Conservation (phyloP, 2,113 vertebrate species). For the Sceloporus tristichus region DNA sequence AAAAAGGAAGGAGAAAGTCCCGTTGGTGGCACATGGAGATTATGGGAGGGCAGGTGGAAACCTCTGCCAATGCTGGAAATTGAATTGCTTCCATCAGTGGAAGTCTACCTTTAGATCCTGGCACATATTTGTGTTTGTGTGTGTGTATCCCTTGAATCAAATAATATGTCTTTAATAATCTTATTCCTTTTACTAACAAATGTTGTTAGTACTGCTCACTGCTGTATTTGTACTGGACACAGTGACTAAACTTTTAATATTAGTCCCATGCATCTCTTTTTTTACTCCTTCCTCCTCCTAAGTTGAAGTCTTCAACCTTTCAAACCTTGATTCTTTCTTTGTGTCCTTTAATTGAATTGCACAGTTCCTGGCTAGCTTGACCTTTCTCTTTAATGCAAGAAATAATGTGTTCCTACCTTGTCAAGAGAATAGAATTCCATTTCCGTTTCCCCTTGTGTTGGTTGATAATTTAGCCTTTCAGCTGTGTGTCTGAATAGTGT, state of each 20-base stretch:
- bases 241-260: not conserved
- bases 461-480: constrained; percentile 5
- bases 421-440: constrained; percentile 1
- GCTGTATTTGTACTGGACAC: not conserved
- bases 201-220: not conserved
- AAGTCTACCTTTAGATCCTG: not conserved
- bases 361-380: not conserved
- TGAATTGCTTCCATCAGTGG: not conserved
- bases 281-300: not conserved
- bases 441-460: not conserved
- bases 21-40: not conserved
- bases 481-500: not conserved
- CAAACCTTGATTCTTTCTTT: not conserved
- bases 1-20: not conserved
- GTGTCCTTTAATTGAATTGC: constrained; percentile 15
- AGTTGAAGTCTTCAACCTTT: not conserved
- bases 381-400: constrained; percentile 8
- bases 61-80: no score
- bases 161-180: not conserved
- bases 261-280: not conserved
- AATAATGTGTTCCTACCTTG: constrained; percentile 4
- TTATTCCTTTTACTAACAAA: not conserved
- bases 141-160: not conserved
- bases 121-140: not conserved
- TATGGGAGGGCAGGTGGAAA: not conserved